Conservation (phyloP, 1,140 invertebrate genomes). For the Ditylenchus dipsaci region DNA sequence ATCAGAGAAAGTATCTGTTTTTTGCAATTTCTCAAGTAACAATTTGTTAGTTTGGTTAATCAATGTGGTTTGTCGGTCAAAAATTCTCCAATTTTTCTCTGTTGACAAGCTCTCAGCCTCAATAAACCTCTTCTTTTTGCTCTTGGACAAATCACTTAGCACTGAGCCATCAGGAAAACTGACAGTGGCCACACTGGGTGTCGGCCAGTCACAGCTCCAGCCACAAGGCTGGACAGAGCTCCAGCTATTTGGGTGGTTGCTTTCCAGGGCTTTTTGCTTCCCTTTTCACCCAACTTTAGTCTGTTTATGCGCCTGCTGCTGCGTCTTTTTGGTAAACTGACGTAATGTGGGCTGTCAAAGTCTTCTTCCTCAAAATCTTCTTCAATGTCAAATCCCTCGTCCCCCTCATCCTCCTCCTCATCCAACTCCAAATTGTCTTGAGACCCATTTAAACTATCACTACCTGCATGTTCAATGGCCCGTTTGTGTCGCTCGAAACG, state of each 20-base stretch:
- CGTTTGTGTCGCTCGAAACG: constrained; percentile 48
- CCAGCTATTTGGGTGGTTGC: not conserved
- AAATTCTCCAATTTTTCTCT: too few relatives aligned
- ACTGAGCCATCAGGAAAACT: too few relatives aligned
- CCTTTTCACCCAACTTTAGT: constrained; percentile 1
- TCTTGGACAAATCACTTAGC: too few relatives aligned
- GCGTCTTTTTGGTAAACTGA: constrained; percentile 9
- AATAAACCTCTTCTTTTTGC: too few relatives aligned
- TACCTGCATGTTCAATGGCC: constrained; percentile 51
- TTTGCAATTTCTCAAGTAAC: too few relatives aligned
- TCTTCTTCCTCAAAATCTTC: constrained; percentile 25
- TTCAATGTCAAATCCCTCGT: constrained; percentile 19
- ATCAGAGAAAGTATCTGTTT: too few relatives aligned
- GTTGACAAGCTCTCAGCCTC: too few relatives aligned
- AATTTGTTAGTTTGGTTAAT: too few relatives aligned
- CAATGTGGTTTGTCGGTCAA: too few relatives aligned
- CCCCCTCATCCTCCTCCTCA: constrained; percentile 16
- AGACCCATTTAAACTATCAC: not conserved
- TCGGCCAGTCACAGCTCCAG: not conserved
- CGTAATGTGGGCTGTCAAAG: not conserved
- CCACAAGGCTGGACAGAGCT: not conserved
- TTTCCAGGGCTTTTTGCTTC: constrained; percentile 1
- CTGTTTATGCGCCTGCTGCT: not conserved
- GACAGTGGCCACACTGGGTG: too few relatives aligned
- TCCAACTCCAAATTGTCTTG: constrained; percentile 14